These are phyloP conservation scores for Paramormyrops hopkinsi DNA, from an alignment of 2,797 vertebrate species.

Conservation along the genomic window DNA sequence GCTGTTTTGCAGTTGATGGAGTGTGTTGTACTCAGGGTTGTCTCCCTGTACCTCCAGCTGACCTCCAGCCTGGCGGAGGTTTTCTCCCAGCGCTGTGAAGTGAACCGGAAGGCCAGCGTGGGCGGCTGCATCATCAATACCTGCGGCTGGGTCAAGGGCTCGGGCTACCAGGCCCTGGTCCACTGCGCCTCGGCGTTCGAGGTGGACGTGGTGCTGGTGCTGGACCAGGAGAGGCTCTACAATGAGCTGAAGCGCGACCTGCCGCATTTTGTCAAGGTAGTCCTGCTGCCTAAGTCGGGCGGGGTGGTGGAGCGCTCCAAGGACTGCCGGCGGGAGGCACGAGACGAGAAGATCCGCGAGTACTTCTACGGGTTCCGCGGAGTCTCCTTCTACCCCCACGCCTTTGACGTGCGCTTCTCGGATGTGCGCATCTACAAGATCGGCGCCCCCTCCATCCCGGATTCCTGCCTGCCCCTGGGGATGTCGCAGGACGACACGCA, in stretches of 20 bases:
- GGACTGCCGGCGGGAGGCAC: conserved; percentile 83
- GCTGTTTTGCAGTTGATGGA: not conserved
- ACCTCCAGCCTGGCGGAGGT: conserved; percentile 87
- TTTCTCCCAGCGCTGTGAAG: conserved; percentile 92
- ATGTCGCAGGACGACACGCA: conserved; percentile 99
- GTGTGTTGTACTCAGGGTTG: not conserved
- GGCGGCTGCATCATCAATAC: conserved; percentile 97
- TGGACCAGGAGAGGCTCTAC: conserved; percentile 95
- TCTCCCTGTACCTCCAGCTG: conserved; percentile 58
- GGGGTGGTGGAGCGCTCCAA: conserved; percentile 92
- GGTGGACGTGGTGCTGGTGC: conserved; percentile 91
- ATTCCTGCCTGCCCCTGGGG: conserved; percentile 90
- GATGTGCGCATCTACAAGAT: conserved; percentile 98
- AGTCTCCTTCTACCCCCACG: conserved; percentile 85
- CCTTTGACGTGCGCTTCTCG: conserved; percentile 90
- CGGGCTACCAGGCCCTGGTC: conserved; percentile 92
- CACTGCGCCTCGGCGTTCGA: conserved; percentile 94
- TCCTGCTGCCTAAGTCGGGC: conserved; percentile 89
- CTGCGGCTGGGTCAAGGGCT: conserved; percentile 96
- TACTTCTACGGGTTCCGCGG: conserved; percentile 96
- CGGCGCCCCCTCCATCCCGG: conserved; percentile 90
- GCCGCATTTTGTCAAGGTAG: conserved; percentile 89
- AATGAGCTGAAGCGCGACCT: conserved; percentile 93
- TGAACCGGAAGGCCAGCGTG: conserved; percentile 86
- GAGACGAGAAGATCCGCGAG: conserved; percentile 89